A percentile compares a stretch with the other conserved stretches of the same genome.
These are phyloP conservation scores for Pseudorectes ferrugineus DNA, from an alignment of 2,113 vertebrate genomes.

Conservation along the genomic window DNA sequence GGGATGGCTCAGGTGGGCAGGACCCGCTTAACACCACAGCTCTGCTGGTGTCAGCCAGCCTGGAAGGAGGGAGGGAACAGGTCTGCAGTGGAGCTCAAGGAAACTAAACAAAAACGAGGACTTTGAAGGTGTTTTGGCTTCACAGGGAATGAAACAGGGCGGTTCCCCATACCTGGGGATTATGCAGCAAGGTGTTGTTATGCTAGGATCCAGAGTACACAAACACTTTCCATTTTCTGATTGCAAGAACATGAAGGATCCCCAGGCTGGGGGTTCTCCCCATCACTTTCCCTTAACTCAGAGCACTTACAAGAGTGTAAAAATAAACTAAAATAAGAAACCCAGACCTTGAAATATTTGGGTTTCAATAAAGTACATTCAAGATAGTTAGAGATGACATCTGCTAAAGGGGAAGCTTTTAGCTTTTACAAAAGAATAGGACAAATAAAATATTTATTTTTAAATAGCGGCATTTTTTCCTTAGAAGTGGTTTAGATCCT, in stretches of 20 bases:
- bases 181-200: not conserved
- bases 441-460: not conserved
- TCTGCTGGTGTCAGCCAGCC: accelerated
- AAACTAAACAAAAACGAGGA: not conserved
- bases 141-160: not conserved
- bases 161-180: not conserved
- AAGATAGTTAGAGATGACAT: not conserved
- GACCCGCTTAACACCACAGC: not conserved
- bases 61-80: not conserved
- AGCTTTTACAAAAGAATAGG: not conserved
- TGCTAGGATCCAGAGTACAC: not conserved
- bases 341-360: not conserved
- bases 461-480: not conserved
- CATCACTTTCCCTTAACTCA: not conserved
- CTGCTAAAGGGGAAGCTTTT: not conserved
- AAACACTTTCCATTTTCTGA: not conserved
- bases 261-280: not conserved
- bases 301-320: not conserved
- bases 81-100: not conserved
- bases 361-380: not conserved
- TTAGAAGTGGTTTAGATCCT: not conserved
- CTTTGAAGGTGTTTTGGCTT: not conserved
- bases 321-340: not conserved
- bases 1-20: too few relatives aligned
- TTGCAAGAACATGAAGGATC: not conserved